phyloP scores from a whole-genome alignment of 2,888 invertebrate genomes.

The Pseudeuparius sepicola region DNA sequence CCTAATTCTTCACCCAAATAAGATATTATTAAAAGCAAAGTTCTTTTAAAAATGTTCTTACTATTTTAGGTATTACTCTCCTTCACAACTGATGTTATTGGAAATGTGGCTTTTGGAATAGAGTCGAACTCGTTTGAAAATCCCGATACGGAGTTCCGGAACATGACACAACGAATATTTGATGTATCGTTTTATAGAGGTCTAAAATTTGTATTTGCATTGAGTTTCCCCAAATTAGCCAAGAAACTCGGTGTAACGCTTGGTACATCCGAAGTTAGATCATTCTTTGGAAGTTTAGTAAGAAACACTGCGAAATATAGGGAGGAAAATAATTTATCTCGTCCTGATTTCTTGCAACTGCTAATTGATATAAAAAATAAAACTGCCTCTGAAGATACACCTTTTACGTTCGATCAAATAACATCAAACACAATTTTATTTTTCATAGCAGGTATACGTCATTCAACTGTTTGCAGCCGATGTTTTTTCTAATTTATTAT shows the following conservation, averaged over 20 bases:
- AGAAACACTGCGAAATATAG: constrained; percentile 15
- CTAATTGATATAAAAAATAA: constrained; percentile 18
- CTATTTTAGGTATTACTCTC: constrained; percentile 10
- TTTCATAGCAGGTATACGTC: constrained; percentile 3
- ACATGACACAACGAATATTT: constrained; percentile 28
- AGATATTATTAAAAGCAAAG: no score
- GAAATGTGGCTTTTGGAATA: constrained; percentile 8
- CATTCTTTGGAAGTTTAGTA: constrained; percentile 5
- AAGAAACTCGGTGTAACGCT: constrained; percentile 4
- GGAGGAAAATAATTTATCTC: constrained; percentile 16
- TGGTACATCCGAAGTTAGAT: not conserved
- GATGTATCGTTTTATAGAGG: not conserved
- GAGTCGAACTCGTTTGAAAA: constrained; percentile 6
- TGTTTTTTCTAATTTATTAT: no score
- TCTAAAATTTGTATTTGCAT: constrained; percentile 2
- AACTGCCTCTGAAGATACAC: constrained; percentile 10
- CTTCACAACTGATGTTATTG: constrained; percentile 11
- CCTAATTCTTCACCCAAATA: no score
- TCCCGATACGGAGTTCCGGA: constrained; percentile 29
- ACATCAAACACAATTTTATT: constrained; percentile 1
- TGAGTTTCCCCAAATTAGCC: constrained; percentile 8
- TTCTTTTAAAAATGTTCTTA: no score
- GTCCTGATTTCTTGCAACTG: constrained; percentile 22
- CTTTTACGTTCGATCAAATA: constrained; percentile 18
- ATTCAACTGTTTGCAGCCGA: constrained; percentile 19